Evolutionary conservation across 1,140 invertebrate species (phyloP).

Genomic region (Drosophila ananassae): DNA sequence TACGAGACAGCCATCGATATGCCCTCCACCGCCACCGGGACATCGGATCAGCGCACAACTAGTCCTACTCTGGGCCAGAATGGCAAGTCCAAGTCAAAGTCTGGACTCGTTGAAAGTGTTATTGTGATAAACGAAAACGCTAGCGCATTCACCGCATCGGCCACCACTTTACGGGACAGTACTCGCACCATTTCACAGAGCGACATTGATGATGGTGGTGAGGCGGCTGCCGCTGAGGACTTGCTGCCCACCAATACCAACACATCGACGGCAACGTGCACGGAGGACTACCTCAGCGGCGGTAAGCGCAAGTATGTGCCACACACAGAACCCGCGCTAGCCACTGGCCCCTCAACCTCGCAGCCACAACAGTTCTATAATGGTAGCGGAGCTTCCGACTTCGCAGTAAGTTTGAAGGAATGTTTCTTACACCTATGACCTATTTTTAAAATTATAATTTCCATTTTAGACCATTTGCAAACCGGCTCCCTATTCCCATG

Average conservation of each 20-base stretch:
- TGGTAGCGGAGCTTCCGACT: slow-evolving; percentile 65
- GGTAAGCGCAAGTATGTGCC: slow-evolving; percentile 65
- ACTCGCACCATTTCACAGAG: slow-evolving; percentile 80
- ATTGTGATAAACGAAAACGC: slow-evolving; percentile 18
- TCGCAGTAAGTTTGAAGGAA: slow-evolving; percentile 60
- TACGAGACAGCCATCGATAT: slow-evolving; percentile 79
- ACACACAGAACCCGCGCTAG: not conserved
- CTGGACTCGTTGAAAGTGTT: slow-evolving; percentile 7
- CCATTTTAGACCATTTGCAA: slow-evolving; percentile 90
- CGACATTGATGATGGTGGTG: slow-evolving; percentile 65
- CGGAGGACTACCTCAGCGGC: slow-evolving; percentile 59
- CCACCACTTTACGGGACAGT: slow-evolving; percentile 68
- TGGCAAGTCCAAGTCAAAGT: slow-evolving; percentile 18
- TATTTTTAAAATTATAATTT: too few species aligned
- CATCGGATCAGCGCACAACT: slow-evolving; percentile 33
- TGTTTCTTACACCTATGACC: too few species aligned
- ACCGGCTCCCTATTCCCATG: slow-evolving; percentile 95
- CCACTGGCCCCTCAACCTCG: slow-evolving; percentile 26
- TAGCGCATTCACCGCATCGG: slow-evolving; percentile 26
- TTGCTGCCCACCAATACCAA: slow-evolving; percentile 20
- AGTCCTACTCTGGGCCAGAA: slow-evolving; percentile 14
- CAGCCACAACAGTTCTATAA: slow-evolving; percentile 24
- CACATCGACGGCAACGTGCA: slow-evolving; percentile 12
- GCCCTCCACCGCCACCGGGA: slow-evolving; percentile 43
- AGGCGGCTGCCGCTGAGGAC: slow-evolving; percentile 56